Conservation (phyloP, 2,113 vertebrate genomes). For the Vidua chalybeata region DNA sequence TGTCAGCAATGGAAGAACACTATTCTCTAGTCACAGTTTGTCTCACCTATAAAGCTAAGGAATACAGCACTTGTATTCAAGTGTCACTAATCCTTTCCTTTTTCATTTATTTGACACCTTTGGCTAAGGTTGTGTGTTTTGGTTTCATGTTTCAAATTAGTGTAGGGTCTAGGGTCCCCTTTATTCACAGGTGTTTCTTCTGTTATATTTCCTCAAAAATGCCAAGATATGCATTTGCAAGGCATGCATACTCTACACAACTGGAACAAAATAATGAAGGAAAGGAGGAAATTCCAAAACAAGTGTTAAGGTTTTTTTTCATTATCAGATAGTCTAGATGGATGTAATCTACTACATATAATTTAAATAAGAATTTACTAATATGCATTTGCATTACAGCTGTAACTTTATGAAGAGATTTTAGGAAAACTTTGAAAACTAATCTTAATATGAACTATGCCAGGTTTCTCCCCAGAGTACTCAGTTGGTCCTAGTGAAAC, state of each 20-base stretch:
- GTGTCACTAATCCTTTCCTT: not conserved
- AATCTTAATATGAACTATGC: not conserved
- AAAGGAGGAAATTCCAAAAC: not conserved
- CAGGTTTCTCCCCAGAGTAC: not conserved
- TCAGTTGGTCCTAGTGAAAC: not conserved
- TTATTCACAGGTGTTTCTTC: not conserved
- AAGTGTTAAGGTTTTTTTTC: not conserved
- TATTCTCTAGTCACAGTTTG: not conserved
- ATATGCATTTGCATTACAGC: not conserved
- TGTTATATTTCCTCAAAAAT: not conserved
- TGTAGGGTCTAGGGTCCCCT: not conserved
- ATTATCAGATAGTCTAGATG: not conserved
- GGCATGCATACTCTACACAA: not conserved
- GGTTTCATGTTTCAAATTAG: not conserved
- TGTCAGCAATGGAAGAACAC: constrained; percentile 17
- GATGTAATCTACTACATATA: accelerated
- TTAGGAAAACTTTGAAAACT: not conserved
- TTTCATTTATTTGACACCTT: not conserved
- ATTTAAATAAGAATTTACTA: not conserved
- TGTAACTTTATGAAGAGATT: not conserved
- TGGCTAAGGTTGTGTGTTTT: not conserved
- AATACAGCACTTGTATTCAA: not conserved
- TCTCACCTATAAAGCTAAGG: not conserved
- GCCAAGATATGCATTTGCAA: not conserved
- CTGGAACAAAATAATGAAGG: not conserved